A percentile compares a stretch with the other conserved stretches of the same genome.
phyloP scores from a whole-genome alignment of 2,888 invertebrate genomes.

The Lordiphosa fenestrarum region DNA sequence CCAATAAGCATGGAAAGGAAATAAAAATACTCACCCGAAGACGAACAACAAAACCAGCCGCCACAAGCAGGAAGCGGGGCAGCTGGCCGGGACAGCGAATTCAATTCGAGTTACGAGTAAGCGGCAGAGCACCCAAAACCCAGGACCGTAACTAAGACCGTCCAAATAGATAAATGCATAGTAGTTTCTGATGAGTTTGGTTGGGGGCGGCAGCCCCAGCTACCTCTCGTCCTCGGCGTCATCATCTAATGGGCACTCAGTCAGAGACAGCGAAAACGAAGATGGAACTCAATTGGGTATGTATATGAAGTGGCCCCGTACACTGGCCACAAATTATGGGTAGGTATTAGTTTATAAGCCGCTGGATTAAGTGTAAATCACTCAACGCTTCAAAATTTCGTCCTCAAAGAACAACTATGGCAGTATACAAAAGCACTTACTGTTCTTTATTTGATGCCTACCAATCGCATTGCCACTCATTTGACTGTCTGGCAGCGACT shows the following conservation, averaged over 20 bases:
- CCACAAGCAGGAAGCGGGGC: not conserved
- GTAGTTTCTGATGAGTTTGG: conserved; percentile 29
- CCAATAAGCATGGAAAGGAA: conserved; percentile 66
- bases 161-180: conserved; percentile 66
- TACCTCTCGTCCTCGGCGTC: conserved; percentile 12
- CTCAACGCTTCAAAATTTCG: no score
- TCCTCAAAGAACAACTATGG: no score
- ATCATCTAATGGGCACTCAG: conserved; percentile 62
- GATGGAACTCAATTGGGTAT: conserved; percentile 14
- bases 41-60: conserved; percentile 44
- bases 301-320: conserved; percentile 23
- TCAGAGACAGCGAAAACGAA: conserved; percentile 23
- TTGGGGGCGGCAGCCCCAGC: no score
- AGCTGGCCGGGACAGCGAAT: conserved; percentile 6
- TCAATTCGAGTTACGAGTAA: conserved; percentile 8
- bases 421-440: no score
- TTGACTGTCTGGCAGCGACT: no score
- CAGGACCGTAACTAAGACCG: conserved; percentile 64
- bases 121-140: conserved; percentile 30
- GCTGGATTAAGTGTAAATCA: no score
- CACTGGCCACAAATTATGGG: not conserved
- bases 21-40: conserved; percentile 65
- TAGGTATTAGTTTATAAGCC: no score
- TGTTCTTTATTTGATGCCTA: no score
- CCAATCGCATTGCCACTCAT: no score